A percentile compares a stretch with the other conserved stretches of the same genome.
phyloP scores from a whole-genome alignment of 2,888 invertebrate genomes.

The Torymus texanus region DNA sequence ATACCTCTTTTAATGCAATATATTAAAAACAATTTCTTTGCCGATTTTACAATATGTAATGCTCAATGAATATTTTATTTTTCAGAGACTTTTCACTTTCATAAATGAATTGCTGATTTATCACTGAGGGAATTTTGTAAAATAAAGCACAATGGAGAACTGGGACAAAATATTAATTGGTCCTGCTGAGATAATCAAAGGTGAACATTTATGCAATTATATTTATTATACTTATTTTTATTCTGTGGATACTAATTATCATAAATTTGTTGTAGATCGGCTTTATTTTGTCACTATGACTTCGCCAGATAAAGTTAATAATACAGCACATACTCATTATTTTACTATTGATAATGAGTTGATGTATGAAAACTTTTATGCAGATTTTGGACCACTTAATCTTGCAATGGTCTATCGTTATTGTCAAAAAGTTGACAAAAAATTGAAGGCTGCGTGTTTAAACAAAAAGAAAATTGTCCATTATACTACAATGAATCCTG shows the following conservation, averaged over 20 bases:
- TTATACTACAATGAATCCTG: constrained; percentile 85
- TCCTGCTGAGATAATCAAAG: constrained; percentile 71
- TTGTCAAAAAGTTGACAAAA: constrained; percentile 85
- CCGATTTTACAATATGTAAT: too few relatives aligned
- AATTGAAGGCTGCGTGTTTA: constrained; percentile 81
- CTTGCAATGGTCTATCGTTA: constrained; percentile 90
- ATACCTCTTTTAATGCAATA: too few relatives aligned
- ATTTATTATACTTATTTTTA: constrained; percentile 22
- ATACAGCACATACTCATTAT: constrained; percentile 83
- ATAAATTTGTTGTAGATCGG: constrained; percentile 75
- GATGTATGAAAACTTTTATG: constrained; percentile 89
- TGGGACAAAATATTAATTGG: constrained; percentile 67
- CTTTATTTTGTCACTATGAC: constrained; percentile 86
- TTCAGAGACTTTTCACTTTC: constrained; percentile 5
- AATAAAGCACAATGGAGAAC: constrained; percentile 66
- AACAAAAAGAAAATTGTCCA: constrained; percentile 86
- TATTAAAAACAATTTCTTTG: too few relatives aligned
- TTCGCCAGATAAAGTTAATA: constrained; percentile 80
- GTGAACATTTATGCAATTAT: constrained; percentile 59
- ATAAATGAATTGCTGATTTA: constrained; percentile 23
- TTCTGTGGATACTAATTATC: constrained; percentile 13
- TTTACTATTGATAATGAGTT: constrained; percentile 88
- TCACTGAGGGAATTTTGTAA: constrained; percentile 13
- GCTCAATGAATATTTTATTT: background rate
- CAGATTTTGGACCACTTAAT: constrained; percentile 93